Base-by-base conservation (phyloP, 1,140 invertebrate species). In the Drosophila seguyi region DNA sequence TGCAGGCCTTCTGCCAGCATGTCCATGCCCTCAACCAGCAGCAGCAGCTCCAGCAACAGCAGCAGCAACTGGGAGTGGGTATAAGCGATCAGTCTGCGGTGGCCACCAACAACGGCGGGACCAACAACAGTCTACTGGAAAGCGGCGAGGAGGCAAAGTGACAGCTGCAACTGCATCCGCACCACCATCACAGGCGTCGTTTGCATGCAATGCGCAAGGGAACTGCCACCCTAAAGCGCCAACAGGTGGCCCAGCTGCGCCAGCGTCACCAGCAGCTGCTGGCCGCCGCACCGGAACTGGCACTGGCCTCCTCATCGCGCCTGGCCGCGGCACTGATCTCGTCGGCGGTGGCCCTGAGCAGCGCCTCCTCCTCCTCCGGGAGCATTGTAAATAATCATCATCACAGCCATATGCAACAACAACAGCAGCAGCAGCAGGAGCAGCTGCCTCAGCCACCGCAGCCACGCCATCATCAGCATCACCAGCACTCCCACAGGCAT, bases 1-100 rank as follows among this genome's bases (percentile, higher is more conserved):
- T 96, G 47, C 93, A 94, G 76, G 94, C 92, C 42, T 95, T 95
- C 82, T 92, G 91, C 67, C 84, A 93, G 81, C 90, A 92, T 41
- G 86, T 92, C 20, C 91, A 92, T 62, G 75, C 82, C 18, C 75
- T 84, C 6, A 92, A 90, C 52, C 91, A 92, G 50, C 91, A 92
- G 59, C 81, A 79, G 38, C 84, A 80, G 20, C 59, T 63, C 13
- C 71, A 71, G 14, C 72, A 77, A 22, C 78, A 86, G 20, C 84
- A 83, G 50, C 76, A 82, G 36, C 76, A 82, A 36, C 58, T 62
- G 79, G 60, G 74, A 52, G 27, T 65, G 59, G 57, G 52, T 14
- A 52, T 67, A 50, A 60, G 59, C 41, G 58, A 69, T 4, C 59
- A 48, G 58, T 34, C 52, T 18, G 38, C 60, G 27, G 36, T 47